Conservation (phyloP, 2,113 vertebrate species). For the Cottus gobio region DNA sequence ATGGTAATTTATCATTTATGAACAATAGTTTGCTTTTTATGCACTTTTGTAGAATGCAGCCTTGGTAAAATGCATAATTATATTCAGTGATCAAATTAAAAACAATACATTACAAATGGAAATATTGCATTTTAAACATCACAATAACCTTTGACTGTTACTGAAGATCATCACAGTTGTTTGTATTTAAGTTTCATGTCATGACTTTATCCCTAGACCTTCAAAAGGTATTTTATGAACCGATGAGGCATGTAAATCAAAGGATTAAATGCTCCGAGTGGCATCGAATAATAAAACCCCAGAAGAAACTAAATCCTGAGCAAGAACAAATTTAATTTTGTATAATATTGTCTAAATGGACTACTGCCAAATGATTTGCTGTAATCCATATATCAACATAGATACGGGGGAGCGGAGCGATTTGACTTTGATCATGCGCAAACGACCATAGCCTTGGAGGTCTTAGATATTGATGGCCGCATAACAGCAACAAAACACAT, state of each 20-base stretch:
- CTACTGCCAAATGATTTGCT: slow-evolving; percentile 67
- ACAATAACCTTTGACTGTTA: background rate
- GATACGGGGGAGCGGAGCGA: slow-evolving; percentile 47
- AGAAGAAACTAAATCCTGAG: slow-evolving; percentile 71
- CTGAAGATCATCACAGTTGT: background rate
- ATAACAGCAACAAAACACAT: slow-evolving; percentile 25
- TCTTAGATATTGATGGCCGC: slow-evolving; percentile 32
- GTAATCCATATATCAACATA: slow-evolving; percentile 81
- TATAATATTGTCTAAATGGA: slow-evolving; percentile 75
- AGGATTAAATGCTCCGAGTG: slow-evolving; percentile 75
- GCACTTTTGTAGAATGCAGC: background rate
- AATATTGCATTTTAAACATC: background rate
- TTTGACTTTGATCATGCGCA: slow-evolving; percentile 64
- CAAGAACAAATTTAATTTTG: slow-evolving; percentile 78
- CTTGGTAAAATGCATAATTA: background rate
- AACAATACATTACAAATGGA: background rate
- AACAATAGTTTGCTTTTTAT: background rate
- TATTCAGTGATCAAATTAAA: background rate
- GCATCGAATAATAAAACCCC: slow-evolving; percentile 73
- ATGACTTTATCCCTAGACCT: slow-evolving; percentile 41
- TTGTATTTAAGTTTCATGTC: slow-evolving; percentile 9
- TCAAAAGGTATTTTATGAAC: slow-evolving; percentile 44
- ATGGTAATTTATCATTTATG: background rate
- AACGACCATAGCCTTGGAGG: slow-evolving; percentile 46
- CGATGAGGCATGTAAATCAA: slow-evolving; percentile 55